Evolutionary conservation across 1,140 invertebrate genomes (phyloP), one percentile per base, ranked within the genome.

Genomic region (Steinernema khuongi): DNA sequence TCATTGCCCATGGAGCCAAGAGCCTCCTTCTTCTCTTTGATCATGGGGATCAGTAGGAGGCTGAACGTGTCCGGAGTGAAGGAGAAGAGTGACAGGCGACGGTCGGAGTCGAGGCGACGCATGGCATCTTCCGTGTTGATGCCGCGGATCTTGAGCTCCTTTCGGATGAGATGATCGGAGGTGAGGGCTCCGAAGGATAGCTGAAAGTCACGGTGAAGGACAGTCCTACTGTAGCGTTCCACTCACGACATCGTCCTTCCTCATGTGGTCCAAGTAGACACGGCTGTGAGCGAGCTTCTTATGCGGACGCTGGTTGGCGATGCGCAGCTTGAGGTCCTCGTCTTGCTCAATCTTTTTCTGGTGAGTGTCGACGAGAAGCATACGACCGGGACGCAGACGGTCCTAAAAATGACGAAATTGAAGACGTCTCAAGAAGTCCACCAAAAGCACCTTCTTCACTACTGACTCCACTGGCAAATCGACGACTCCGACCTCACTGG

Each of bases 1-100:
- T 99, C 96, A 86, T 99, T 99, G 50, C 96, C 96, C 96, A 99
- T 99, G 1, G 94, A 97, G 31, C 96, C 96, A 17, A 99, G 87
- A 2, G 96, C 94, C 90, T 99, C 96, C 88, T 98, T 98, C 93
- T 95, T 95, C 75, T 94, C 94, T 81, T 92, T 91, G 76, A 98
- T 91, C 96, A 99, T 99, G 0, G 95, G 94, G 67, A 97, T 85
- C 18, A 99, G 87, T 17, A 99, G 88, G 88, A 99, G 89, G 80
- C 92, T 93, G 81, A 99, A 91, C 1, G 94, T 94, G 87, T 99
- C 96, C 41, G 94, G 90, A 2, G 93, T 96, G 86, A 96, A 99
- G 43, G 92, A 92, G 85, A 93, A 97, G 31, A 98, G 88, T 1
- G 92, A 90, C 1, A 99, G 88, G 28, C 96, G 88, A 68, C 92